phyloP scores from a whole-genome alignment of 2,888 invertebrate genomes.

The Lasioglossum vierecki region DNA sequence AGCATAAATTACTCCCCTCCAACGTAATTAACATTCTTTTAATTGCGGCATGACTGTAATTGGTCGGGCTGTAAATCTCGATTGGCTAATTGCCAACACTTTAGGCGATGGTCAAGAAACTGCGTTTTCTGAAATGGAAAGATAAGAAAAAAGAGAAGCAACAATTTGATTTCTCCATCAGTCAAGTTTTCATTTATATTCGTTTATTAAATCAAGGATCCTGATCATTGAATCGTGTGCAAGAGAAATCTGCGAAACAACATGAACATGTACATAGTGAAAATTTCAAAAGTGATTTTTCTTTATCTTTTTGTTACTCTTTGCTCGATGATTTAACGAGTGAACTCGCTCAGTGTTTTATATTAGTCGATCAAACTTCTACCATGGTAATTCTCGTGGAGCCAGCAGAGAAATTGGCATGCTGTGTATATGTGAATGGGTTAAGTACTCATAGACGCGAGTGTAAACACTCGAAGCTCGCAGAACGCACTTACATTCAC shows the following conservation, averaged over 20 bases:
- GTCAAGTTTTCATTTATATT: not conserved
- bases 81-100: not conserved
- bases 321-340: not conserved
- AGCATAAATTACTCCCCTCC: not conserved
- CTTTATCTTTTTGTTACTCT: not conserved
- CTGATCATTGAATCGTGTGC: not conserved
- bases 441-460: conserved; percentile 37
- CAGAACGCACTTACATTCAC: conserved; percentile 24
- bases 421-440: conserved; percentile 36
- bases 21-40: conserved; percentile 2
- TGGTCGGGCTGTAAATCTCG: not conserved
- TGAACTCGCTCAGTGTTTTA: not conserved
- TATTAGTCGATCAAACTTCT: not conserved
- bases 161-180: not conserved
- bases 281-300: not conserved
- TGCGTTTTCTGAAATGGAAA: not conserved
- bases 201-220: not conserved
- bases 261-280: no score
- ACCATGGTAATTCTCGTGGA: not conserved
- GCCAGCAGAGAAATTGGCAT: conserved; percentile 32
- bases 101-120: not conserved
- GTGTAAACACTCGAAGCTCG: conserved; percentile 31
- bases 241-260: not conserved
- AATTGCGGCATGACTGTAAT: not conserved
- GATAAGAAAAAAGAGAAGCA: not conserved